Base-by-base conservation (phyloP, 1,140 invertebrate genomes). In the Choristoneura fumiferana region DNA sequence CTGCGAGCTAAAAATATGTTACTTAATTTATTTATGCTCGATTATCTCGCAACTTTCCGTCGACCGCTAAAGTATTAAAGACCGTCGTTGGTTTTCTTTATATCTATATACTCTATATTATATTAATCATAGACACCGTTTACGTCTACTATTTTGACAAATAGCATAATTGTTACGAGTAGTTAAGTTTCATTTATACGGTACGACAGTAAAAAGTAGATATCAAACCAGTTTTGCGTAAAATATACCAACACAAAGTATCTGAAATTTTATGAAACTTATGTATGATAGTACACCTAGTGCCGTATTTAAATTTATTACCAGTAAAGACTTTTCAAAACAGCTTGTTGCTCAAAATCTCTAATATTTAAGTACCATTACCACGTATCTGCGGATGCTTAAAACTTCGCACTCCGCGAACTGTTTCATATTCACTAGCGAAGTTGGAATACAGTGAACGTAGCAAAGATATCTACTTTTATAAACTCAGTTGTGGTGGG, bases 391-490 rank as follows among this genome's bases (percentile, higher is more conserved):
- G 43, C 43, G 43, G 43, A 49, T 49, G 53, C 29, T 54, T 58
- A 52, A 60, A 63, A 58, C 49, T 60, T 58, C 52, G 58, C 65
- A 62, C 62, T 72, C n/a, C 63, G 67, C 62, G 2, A 52, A 69
- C 68, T 66, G 55, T 69, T 76, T 75, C 61, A 73, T 83, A 78
- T 84, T 78, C 71, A 78, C 69, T 55, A 60, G 49, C 45, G 60
- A 84, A 84, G 61, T 80, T 81, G 55, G 65, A 55, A 64, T 67
- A 67, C 62, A 69, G 54, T 55, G 60, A 69, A 65, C 68, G 65
- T 64, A 63, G 61, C 57, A 67, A 58, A 67, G 67, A 73, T 78
- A 79, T 71, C 65, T 67, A 78, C 73, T 80, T 81, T 76, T 79
- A 87, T 79, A 72, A 77, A 78, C 71, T 73, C 57, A 62, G 62